A percentile compares a stretch with the other conserved stretches of the same genome.
phyloP scores from a whole-genome alignment of 2,113 vertebrate genomes.

The Eublepharis macularius region DNA sequence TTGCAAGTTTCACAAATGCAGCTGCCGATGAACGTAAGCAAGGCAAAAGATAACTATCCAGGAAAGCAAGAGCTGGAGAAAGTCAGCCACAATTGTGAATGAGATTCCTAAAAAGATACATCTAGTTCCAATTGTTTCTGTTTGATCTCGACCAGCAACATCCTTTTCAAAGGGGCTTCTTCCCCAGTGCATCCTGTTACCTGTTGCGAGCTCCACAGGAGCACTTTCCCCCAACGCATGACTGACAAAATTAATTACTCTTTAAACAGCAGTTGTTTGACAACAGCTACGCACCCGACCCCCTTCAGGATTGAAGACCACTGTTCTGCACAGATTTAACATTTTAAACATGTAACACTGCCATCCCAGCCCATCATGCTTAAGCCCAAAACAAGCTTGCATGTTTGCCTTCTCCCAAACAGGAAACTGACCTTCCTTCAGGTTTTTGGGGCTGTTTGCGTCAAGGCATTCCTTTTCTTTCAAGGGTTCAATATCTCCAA shows the following conservation, averaged over 20 bases:
- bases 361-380: neutral
- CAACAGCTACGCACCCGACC: slow-evolving; percentile 1
- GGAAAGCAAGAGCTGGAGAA: slow-evolving; percentile 4
- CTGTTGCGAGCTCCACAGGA: slow-evolving; percentile 26
- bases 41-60: neutral
- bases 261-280: neutral
- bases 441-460: slow-evolving; percentile 78
- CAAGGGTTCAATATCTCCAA: slow-evolving; percentile 70
- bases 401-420: slow-evolving; percentile 14
- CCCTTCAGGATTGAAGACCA: neutral
- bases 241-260: neutral
- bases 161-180: neutral
- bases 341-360: no score
- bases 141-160: neutral
- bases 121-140: neutral
- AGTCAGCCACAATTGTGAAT: neutral
- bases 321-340: neutral
- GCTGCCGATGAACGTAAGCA: neutral
- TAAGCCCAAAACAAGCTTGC: neutral
- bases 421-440: slow-evolving; percentile 80
- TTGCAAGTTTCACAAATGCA: neutral
- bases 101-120: neutral
- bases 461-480: slow-evolving; percentile 84
- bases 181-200: slow-evolving; percentile 13
- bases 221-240: neutral